Base-by-base conservation (phyloP, 2,888 invertebrate species). In the Prenolepis imparis region DNA sequence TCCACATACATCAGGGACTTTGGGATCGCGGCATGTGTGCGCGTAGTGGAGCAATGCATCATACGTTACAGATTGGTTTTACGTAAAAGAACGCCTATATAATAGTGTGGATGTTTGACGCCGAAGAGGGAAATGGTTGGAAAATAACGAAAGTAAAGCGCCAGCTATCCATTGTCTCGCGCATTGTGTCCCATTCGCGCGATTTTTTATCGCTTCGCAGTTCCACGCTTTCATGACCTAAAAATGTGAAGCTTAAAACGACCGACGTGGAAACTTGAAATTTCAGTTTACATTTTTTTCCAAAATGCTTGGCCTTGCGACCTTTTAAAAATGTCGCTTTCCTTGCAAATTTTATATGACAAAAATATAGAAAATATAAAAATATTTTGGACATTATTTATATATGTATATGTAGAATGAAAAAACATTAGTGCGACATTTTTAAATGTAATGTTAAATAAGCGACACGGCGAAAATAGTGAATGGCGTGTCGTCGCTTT, bases 61-160 rank as follows among this genome's bases (percentile, higher is more conserved):
- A 90, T 87, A 88, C 78, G 87, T 90, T 90, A 86, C 88, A 86
- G 86, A 90, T 90, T 88, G 89, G 85, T 87, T 87, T 84, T 81
- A 88, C 75, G 86, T 83, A 86, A 88, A 90, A 86, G 88, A 90
- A 82, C 89, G 74, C 81, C 80, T 21, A 68, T 66, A 73, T 86
- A 88, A 90, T 86, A 84, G 86, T 80, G 84, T 72, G 89, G 86
- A 89, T 86, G 83, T 88, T 89, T 70, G 87, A 89, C 87, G 90
- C 86, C 85, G 80, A 80, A 73, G 72, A 85, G 86, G 81, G 86
- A 89, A 90, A 90, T 87, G 88, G 88, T 87, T 70, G 86, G 89
- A 88, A 89, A 90, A 90, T 90, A 88, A 87, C 87, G 87, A 90
- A 90, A 88, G 88, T 87, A 90, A 90, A 90, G 86, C 83, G 86